These are phyloP conservation scores for Calephelis perditalis DNA, from an alignment of 2,888 invertebrate genomes.

Conservation along the genomic window DNA sequence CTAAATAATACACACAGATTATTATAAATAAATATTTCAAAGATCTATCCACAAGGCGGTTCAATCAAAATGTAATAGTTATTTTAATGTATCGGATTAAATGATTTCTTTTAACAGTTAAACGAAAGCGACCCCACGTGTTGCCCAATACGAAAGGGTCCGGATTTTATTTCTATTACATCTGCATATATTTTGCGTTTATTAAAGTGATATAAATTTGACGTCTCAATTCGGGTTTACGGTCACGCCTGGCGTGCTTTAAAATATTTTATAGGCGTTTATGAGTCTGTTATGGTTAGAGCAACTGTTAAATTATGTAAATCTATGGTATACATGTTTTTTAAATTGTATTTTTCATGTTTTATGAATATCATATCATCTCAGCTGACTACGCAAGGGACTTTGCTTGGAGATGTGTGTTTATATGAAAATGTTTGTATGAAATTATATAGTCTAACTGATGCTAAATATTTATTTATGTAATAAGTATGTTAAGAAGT, in stretches of 20 bases:
- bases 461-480: too few species aligned
- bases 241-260: slow-evolving; percentile 34
- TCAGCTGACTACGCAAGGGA: too few species aligned
- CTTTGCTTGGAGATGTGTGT: too few species aligned
- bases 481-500: too few species aligned
- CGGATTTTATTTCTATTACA: slow-evolving; percentile 42
- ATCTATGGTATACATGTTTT: not conserved
- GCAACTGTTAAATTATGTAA: slow-evolving; percentile 31
- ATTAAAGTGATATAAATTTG: slow-evolving; percentile 62
- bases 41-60: too few species aligned
- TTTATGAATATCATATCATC: too few species aligned
- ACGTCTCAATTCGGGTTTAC: slow-evolving; percentile 43
- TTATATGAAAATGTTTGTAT: too few species aligned
- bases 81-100: too few species aligned
- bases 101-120: slow-evolving; percentile 8
- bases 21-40: too few species aligned
- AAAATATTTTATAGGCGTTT: slow-evolving; percentile 31
- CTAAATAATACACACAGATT: too few species aligned
- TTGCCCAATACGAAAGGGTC: slow-evolving; percentile 25
- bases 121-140: slow-evolving; percentile 3
- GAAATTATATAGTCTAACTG: too few species aligned
- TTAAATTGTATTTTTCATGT: slow-evolving; percentile 13
- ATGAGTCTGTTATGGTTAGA: slow-evolving; percentile 30
- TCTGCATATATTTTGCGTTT: slow-evolving; percentile 61
- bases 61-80: too few species aligned